Percentiles rank a stretch among this genome's conserved stretches.
These are phyloP conservation scores for Forbesichthys agassizii DNA, from an alignment of 2,113 vertebrate genomes.

Conservation along the genomic window DNA sequence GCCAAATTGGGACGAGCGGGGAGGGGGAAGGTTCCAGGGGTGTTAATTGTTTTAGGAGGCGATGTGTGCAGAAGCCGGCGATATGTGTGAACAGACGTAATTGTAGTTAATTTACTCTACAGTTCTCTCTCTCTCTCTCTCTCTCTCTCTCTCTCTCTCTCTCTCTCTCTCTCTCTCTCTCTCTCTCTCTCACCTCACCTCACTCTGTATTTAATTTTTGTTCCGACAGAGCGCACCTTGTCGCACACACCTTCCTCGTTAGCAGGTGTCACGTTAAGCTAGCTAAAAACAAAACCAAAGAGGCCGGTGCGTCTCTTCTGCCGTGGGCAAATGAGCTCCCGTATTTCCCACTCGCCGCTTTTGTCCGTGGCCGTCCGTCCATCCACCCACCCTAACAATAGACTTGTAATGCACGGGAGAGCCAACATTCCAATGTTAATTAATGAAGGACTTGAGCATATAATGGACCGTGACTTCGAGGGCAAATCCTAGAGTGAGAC, in stretches of 20 bases:
- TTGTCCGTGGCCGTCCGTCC: constrained; percentile 17
- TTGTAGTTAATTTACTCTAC: constrained; percentile 59
- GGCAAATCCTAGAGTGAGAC: neutral
- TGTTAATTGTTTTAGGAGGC: constrained; percentile 78
- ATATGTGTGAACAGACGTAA: constrained; percentile 63
- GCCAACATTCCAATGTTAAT: constrained; percentile 42
- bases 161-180: constrained; percentile 3
- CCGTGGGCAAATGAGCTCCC: constrained; percentile 23
- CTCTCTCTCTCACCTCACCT: constrained; percentile 1
- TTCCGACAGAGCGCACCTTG: constrained; percentile 1
- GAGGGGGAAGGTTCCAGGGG: constrained; percentile 65
- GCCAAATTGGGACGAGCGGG: constrained; percentile 65
- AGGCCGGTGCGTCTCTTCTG: neutral
- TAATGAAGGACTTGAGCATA: constrained; percentile 46
- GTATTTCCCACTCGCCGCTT: constrained; percentile 26
- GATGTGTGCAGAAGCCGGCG: constrained; percentile 68
- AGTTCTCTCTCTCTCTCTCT: neutral
- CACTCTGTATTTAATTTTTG: neutral
- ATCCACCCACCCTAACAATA: constrained; percentile 9
- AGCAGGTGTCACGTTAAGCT: constrained; percentile 40
- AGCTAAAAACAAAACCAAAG: constrained; percentile 41
- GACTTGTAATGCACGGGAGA: constrained; percentile 39
- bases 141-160: constrained; percentile 1
- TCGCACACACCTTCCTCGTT: constrained; percentile 33
- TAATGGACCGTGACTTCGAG: constrained; percentile 37